Base-by-base conservation (phyloP, 2,113 vertebrate species). In the Amazona guildingii region DNA sequence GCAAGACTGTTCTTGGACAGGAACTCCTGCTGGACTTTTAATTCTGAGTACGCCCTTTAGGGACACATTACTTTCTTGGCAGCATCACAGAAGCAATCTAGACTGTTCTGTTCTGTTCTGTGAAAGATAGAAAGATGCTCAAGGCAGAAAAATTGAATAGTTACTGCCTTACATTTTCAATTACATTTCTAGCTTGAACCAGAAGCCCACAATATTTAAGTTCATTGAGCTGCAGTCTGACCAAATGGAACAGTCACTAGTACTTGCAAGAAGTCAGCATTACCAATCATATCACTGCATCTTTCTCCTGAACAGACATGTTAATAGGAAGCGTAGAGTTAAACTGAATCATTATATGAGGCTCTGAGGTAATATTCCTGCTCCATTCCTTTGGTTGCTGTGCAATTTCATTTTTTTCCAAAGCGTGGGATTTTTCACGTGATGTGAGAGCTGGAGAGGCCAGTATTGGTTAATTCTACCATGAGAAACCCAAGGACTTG, bases 51-150 rank as follows among this genome's bases (percentile, higher is more conserved):
- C 11, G 3, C 29, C 9, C 14, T 70, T 49, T 69, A 81, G 63
- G 59, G 91, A 86, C 31, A 69, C 14, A 63, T 91, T 84, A 59
- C 24, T 83, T 81, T 74, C 49, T 91, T 94, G 89, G 73, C 77
- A 94, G 19, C 41, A 78, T 43, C 61, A 62, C 31, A 75, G 61
- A 63, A 41, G 17, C 64, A 92, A 77, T 91, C 66, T 81, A 84
- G 46, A 84, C 49, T 57, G 41, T 83, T 88, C 27, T 57, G 41
- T 83, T 88, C 27, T 57, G 35, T 80, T 91, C 27, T 62, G n/a
- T 28, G 37, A 90, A 35, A 92, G 68, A 86, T 0, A 83, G 63
- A 63, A 91, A 69, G 59, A n/a, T n/a, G n/a, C n/a, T n/a, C n/a
- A n/a, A n/a, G 48, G 62, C 17, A 54, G 41, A 54, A 81, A 95